Evolutionary conservation across 2,888 invertebrate genomes (phyloP), one percentile per base, ranked within the genome.

Genomic region (Chrysotoxum bicinctum): DNA sequence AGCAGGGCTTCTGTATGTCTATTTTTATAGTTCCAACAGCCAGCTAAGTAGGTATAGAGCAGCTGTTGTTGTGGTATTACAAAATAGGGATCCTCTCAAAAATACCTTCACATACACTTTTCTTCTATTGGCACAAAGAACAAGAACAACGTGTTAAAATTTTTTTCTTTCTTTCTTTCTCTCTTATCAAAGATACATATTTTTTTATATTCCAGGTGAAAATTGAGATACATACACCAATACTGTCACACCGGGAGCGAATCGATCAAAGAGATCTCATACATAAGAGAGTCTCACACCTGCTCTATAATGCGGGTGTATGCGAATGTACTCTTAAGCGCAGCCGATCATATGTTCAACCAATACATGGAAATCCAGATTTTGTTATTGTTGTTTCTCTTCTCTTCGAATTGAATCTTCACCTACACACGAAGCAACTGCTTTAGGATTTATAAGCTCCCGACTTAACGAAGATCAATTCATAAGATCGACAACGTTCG

Each of bases 401-500:
- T 86, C 74, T 86, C 74, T 82, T 82, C 26, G 10, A 10, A 19
- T 19, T 30, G 0, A 16, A 40, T 30, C 19, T 26, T 21, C 77
- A 86, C 82, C 32, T 79, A 78, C 26, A 75, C 75, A 48, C 40
- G 48, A 26, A 64, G 10, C 77, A 45, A 43, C 66, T 69, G 68
- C 87, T 75, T 75, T 88, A 89, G 89, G 88, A 90, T 90, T 90
- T 90, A 26, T 26, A 91, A 92, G 90, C 91, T 91, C 90, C 89
- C 90, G 91, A 89, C 90, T 89, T 89, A 88, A 89, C 88, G 89
- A 90, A 90, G 89, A 90, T 90, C 90, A 89, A 89, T 89, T 91
- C 92, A 92, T 90, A 91, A 90, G 90, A 90, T 90, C 92, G 90
- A 90, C 91, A 91, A 89, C 91, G 89, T 89, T 91, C 91, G 90